Percentiles rank a stretch among this genome's conserved stretches.
Evolutionary conservation across 2,888 invertebrate genomes (phyloP).

Genomic region (Blera fallax): DNA sequence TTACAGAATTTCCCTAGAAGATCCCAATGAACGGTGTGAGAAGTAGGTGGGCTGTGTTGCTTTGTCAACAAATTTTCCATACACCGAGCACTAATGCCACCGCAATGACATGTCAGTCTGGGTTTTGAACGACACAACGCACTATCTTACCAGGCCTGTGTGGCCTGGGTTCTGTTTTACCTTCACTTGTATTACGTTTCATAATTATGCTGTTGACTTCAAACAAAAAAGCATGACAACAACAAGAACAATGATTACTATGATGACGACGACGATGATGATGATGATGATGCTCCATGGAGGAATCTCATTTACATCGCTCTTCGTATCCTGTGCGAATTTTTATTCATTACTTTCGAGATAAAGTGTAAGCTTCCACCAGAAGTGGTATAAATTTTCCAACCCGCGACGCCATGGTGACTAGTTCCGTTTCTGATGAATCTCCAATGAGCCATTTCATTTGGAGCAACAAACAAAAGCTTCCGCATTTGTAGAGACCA

Average conservation of each 20-base stretch:
- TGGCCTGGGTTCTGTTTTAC: slow-evolving; percentile 12
- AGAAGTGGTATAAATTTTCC: slow-evolving; percentile 14
- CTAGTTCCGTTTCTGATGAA: slow-evolving; percentile 57
- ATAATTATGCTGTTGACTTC: slow-evolving; percentile 30
- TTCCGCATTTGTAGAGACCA: not conserved
- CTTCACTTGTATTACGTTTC: slow-evolving; percentile 2
- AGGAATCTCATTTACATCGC: slow-evolving; percentile 35
- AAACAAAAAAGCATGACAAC: slow-evolving; percentile 19
- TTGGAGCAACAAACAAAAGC: slow-evolving; percentile 50
- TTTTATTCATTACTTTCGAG: slow-evolving; percentile 46
- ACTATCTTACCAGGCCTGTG: not conserved
- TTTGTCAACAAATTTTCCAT: slow-evolving; percentile 62
- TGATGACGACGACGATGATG: not conserved
- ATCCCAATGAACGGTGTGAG: not conserved
- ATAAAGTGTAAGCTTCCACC: slow-evolving; percentile 6
- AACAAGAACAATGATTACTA: not conserved
- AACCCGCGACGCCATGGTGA: slow-evolving; percentile 26
- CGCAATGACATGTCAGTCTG: not conserved
- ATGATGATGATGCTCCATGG: slow-evolving; percentile 20
- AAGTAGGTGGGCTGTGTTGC: not conserved
- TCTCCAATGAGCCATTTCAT: slow-evolving; percentile 51
- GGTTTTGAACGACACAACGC: not conserved
- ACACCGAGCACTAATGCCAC: slow-evolving; percentile 51
- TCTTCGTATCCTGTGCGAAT: slow-evolving; percentile 29
- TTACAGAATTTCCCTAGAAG: not conserved